These are phyloP conservation scores for Tipula vernalis DNA, from an alignment of 2,888 invertebrate species.

Conservation along the genomic window DNA sequence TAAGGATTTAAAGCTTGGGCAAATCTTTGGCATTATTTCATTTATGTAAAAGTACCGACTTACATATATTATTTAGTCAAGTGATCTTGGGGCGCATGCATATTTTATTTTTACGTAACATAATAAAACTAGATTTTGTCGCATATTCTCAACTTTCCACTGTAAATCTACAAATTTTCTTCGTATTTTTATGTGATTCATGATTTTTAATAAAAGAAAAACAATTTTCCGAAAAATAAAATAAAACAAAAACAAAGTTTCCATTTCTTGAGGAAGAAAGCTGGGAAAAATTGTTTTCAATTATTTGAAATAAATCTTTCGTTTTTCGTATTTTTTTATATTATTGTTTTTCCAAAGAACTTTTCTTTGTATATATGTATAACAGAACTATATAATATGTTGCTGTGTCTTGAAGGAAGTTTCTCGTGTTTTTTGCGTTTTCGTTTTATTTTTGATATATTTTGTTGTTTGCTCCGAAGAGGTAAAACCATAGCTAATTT, in stretches of 20 bases:
- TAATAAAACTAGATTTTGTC: no score
- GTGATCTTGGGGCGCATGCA: background rate
- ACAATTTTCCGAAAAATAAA: background rate
- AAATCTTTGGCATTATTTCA: background rate
- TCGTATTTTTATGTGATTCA: background rate
- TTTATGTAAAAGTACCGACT: background rate
- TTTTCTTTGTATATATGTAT: background rate
- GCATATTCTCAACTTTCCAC: background rate
- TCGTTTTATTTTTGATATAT: background rate
- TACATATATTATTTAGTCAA: no score
- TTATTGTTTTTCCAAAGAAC: background rate
- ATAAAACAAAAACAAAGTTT: background rate
- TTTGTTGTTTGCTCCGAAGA: background rate
- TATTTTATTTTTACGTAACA: no score
- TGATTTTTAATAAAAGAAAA: conserved; percentile 9
- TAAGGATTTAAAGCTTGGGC: background rate
- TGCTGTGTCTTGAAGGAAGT: background rate
- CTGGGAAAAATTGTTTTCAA: background rate
- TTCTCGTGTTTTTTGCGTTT: background rate
- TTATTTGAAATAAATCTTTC: background rate
- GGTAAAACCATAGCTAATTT: background rate
- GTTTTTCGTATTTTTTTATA: background rate
- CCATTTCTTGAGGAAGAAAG: background rate
- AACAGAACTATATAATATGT: background rate
- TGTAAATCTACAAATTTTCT: background rate